These are phyloP conservation scores for Diadema setosum DNA, from an alignment of 35 echinoderm and acorn worm genomes.

Conservation along the genomic window DNA sequence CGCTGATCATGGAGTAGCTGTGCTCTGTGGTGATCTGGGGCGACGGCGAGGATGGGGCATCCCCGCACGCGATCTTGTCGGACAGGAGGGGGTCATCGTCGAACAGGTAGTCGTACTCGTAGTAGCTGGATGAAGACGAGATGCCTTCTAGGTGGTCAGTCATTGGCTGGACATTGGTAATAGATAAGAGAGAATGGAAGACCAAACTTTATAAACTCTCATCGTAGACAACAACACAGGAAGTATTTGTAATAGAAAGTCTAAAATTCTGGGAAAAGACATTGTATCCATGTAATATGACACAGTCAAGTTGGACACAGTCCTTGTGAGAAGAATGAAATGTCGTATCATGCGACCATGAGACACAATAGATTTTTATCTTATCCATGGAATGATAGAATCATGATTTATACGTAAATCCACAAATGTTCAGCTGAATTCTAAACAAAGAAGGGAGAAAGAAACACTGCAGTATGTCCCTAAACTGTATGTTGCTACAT, in stretches of 20 bases:
- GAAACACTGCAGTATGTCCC: too few relatives aligned
- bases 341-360: too few relatives aligned
- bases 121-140: background rate
- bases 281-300: too few relatives aligned
- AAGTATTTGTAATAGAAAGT: background rate
- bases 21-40: slow-evolving; percentile 48
- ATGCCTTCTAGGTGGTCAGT: slow-evolving; percentile 30
- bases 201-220: background rate
- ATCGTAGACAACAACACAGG: background rate
- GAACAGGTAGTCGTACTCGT: slow-evolving; percentile 47
- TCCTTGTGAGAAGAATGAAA: too few relatives aligned
- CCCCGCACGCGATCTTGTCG: slow-evolving; percentile 25
- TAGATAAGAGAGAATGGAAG: background rate
- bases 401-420: too few relatives aligned
- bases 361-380: too few relatives aligned
- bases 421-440: too few relatives aligned
- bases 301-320: too few relatives aligned
- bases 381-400: too few relatives aligned
- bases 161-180: slow-evolving; percentile 32
- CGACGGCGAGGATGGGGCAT: background rate
- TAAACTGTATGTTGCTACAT: too few relatives aligned
- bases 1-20: slow-evolving; percentile 44
- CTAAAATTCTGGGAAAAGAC: too few relatives aligned
- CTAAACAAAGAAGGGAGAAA: too few relatives aligned
- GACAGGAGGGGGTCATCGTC: slow-evolving; percentile 45